Base-by-base conservation (phyloP, 2,888 invertebrate genomes). In the Iselma pallidipennis region DNA sequence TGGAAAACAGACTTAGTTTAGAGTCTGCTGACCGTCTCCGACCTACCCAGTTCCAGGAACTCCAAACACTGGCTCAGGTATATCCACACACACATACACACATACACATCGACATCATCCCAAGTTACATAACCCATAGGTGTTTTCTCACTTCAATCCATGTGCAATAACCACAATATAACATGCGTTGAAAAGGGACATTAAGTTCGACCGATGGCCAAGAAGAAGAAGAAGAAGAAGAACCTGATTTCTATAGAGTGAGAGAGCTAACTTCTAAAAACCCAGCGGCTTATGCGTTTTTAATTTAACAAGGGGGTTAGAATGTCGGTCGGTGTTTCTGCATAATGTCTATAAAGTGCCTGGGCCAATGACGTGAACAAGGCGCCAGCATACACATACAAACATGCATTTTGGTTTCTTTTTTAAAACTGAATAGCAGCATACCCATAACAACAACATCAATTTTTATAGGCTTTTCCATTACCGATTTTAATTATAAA, bases 11-110 rank as follows among this genome's bases (percentile, higher is more conserved):
- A 68, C 58, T 59, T 37, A 54, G 51, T 50, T 56, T 70, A 72
- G 73, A 72, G 76, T 75, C 74, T 73, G 72, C 68, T 76, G 76
- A 76, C 76, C 76, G 76, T 76, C 76, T 76, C 75, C 75, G 76
- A 76, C 75, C 76, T 70, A 74, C 75, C 73, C 73, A 69, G 67
- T 76, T 76, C 76, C 74, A 69, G 71, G 76, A 76, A 76, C 72
- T 74, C 69, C 71, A 72, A 74, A 71, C 71, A 67, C 70, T 69
- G 68, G 70, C 68, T 67, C 70, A 72, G 72, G 70, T 73, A 72
- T 72, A 70, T 5, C 14, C 37, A 37, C 37, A 37, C 33, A 33
- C 37, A 16, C 37, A 37, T 7, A 37, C 16, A 16, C 37, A 37
- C 7, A 37, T 16, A 3, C 5, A 37, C 37, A 37, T 37, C 7